Conservation (phyloP, 2,888 invertebrate genomes). For the Aleiodes testaceus region DNA sequence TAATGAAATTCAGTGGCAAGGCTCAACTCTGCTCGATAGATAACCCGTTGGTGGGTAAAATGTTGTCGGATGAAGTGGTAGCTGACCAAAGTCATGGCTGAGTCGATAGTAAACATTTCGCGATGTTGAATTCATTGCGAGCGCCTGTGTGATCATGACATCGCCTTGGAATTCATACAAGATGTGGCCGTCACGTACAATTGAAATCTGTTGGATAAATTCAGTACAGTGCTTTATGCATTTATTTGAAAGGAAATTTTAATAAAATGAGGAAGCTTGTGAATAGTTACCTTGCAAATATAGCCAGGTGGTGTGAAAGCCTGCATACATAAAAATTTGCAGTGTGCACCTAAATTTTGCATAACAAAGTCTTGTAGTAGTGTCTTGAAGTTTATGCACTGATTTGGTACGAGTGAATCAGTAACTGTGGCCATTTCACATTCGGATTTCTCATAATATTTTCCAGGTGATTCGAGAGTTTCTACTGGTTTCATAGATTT, state of each 20-base stretch:
- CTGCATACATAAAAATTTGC: constrained; percentile 58
- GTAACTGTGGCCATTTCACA: constrained; percentile 9
- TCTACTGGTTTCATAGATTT: background rate
- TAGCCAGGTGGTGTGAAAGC: constrained; percentile 49
- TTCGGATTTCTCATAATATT: background rate
- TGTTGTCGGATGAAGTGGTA: background rate
- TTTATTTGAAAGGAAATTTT: constrained; percentile 2
- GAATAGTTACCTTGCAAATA: constrained; percentile 58
- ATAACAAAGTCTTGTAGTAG: constrained; percentile 57
- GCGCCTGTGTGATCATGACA: constrained; percentile 53
- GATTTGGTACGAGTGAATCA: background rate
- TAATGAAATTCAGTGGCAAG: constrained; percentile 43
- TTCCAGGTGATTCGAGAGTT: constrained; percentile 30
- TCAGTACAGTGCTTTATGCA: background rate
- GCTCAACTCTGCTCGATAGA: constrained; percentile 36
- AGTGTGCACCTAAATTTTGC: constrained; percentile 57
- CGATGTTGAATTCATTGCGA: constrained; percentile 57
- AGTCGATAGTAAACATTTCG: constrained; percentile 55
- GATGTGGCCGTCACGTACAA: constrained; percentile 51
- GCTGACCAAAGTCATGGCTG: constrained; percentile 22
- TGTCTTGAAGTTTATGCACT: constrained; percentile 43
- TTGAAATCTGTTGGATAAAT: constrained; percentile 52
- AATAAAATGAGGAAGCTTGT: background rate
- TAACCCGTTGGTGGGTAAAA: background rate
- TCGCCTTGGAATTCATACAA: constrained; percentile 58